phyloP scores from a whole-genome alignment of 2,797 vertebrate species.

The Tragopan temminckii region DNA sequence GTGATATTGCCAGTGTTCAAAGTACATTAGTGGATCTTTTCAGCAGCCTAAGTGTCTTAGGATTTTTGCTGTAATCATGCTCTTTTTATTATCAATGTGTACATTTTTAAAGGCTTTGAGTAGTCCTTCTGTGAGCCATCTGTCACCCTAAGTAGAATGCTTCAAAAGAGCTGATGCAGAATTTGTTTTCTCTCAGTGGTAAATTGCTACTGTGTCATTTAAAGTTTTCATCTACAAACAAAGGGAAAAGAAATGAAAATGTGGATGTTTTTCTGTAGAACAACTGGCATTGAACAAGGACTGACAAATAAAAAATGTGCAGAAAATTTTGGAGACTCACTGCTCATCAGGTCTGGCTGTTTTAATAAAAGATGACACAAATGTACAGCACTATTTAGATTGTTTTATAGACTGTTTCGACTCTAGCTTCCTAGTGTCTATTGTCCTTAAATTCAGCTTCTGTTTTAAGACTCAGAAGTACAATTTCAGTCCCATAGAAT shows the following conservation, averaged over 20 bases:
- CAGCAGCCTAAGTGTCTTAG: not conserved
- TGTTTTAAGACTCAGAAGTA: not conserved
- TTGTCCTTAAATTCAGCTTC: not conserved
- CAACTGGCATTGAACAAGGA: not conserved
- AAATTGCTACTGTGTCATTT: not conserved
- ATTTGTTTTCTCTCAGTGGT: not conserved
- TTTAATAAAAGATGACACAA: not conserved
- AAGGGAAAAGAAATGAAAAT: not conserved
- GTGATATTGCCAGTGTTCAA: not conserved
- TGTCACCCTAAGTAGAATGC: not conserved
- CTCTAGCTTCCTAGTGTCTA: not conserved
- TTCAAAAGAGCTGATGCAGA: not conserved
- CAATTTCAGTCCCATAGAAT: not conserved
- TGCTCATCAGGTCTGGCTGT: not conserved
- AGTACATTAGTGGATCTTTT: not conserved
- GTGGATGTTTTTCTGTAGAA: not conserved
- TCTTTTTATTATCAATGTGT: conserved; percentile 1
- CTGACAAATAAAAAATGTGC: not conserved
- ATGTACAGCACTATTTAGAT: not conserved
- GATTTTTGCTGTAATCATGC: not conserved
- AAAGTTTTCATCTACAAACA: not conserved
- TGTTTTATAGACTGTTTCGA: not conserved
- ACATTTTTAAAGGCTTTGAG: conserved; percentile 8
- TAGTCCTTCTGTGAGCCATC: not conserved
- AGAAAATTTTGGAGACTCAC: not conserved